phyloP scores from a whole-genome alignment of 2,888 invertebrate species.

The Pachycephus smyrnensis region DNA sequence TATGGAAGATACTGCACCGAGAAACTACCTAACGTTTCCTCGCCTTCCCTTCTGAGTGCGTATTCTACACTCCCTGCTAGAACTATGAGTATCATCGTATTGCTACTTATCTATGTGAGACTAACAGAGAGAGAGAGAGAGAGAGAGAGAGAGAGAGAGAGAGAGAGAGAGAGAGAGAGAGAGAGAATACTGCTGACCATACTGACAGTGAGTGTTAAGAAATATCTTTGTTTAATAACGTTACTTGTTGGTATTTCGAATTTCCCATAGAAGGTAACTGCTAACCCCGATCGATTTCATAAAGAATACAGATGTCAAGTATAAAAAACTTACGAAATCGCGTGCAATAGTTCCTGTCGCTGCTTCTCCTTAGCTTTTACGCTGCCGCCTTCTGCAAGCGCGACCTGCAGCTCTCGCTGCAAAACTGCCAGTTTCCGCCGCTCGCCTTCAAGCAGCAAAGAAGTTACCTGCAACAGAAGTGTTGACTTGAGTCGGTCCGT shows the following conservation, averaged over 20 bases:
- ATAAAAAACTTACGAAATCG: constrained; percentile 72
- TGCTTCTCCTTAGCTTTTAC: constrained; percentile 76
- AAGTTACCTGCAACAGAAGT: constrained; percentile 72
- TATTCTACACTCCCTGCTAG: background rate
- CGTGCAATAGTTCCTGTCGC: constrained; percentile 74
- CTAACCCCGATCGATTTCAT: background rate
- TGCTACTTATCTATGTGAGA: background rate
- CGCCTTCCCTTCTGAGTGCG: background rate
- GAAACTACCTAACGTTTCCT: background rate
- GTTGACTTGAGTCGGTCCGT: constrained; percentile 6
- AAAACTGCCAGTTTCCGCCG: constrained; percentile 75
- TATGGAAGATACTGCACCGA: background rate
- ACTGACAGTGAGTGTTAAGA: background rate
- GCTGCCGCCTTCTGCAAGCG: constrained; percentile 73
- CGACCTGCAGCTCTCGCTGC: constrained; percentile 75
- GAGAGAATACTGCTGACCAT: background rate
- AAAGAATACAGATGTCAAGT: background rate
- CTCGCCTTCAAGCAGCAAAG: constrained; percentile 77
- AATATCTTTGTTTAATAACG: background rate
- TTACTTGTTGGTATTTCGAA: background rate
- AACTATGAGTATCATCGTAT: background rate
- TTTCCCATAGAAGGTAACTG: background rate
- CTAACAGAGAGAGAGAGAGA: background rate
- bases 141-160: too few species aligned
- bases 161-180: too few species aligned